These are phyloP conservation scores for Drosophila picticornis DNA, from an alignment of 2,888 invertebrate species.

Conservation along the genomic window DNA sequence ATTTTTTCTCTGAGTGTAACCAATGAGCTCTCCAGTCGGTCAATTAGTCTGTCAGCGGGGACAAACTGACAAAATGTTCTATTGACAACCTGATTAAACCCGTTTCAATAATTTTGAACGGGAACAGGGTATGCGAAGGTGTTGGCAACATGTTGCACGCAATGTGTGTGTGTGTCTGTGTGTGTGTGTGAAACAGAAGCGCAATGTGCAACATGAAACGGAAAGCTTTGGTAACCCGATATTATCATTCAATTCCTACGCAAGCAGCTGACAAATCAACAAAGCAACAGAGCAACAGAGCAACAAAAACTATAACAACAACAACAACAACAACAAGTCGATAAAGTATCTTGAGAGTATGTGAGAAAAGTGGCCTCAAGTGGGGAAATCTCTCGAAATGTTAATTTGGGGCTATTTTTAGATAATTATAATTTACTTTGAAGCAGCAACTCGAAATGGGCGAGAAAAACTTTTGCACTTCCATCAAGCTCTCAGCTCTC, in stretches of 20 bases:
- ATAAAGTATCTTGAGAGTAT: neutral
- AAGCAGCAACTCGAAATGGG: constrained; percentile 45
- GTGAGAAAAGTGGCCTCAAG: constrained; percentile 21
- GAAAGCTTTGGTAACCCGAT: constrained; percentile 51
- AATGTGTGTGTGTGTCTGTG: neutral
- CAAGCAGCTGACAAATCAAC: constrained; percentile 40
- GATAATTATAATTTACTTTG: constrained; percentile 68
- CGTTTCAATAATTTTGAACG: neutral
- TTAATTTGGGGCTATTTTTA: constrained; percentile 58
- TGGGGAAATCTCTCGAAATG: constrained; percentile 20
- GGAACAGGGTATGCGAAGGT: constrained; percentile 17
- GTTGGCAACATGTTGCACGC: constrained; percentile 37
- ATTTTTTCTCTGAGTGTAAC: neutral
- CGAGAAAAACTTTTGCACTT: constrained; percentile 49
- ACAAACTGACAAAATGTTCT: neutral
- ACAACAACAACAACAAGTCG: constrained; percentile 13
- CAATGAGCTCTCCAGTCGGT: neutral
- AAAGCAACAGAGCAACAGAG: neutral
- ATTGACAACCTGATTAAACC: neutral
- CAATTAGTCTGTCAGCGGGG: neutral
- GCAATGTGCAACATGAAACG: constrained; percentile 46
- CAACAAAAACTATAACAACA: constrained; percentile 13
- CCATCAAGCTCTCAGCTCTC: constrained; percentile 13
- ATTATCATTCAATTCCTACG: constrained; percentile 42
- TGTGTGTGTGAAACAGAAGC: constrained; percentile 40